Base-by-base conservation (phyloP, 2,888 invertebrate species). In the Apotomis capreana region DNA sequence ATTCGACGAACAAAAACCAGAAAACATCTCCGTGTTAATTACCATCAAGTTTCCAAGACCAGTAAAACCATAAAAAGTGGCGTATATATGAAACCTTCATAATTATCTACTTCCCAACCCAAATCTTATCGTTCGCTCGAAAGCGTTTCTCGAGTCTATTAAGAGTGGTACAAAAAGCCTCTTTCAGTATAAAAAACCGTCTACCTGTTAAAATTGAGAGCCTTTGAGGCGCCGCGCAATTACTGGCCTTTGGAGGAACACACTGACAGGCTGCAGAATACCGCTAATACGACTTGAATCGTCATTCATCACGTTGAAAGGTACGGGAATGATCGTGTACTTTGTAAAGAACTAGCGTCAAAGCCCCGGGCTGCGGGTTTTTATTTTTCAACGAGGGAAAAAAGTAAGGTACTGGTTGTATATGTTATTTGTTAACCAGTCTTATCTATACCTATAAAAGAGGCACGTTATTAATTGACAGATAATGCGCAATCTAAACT, bases 141-240 rank as follows among this genome's bases (percentile, higher is more conserved):
- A 55, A 69, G 69, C 44, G 51, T 40, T 15, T 59, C 51, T 58
- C 46, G 54, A 52, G 40, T 44, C 60, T 61, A 46, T 46, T 46
- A 40, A 68, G 9, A 51, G 15, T 68, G 6, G 52, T 54, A 55
- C 40, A 70, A 65, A 70, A 65, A 46, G 12, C 37, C 3, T 69
- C 49, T 69, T 69, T 54, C 54, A 49, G 26, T 54, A 6, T 40
- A 40, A 40, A 40, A 40, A 40, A 40, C 40, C 5, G 5, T 40
- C 40, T 40, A 40, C 65, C 70, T 61, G 70, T 65, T 65, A 37
- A 59, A 70, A 60, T 61, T 40, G 70, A 67, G 40, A 44, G 52
- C 36, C 54, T 54, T 64, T 54, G 63, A 64, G 40, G 12, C 40
- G 40, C 40, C 40, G 40, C 13, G 54, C 54, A 54, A 54, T 64